Percentiles rank a stretch among this genome's conserved stretches.
These are phyloP conservation scores for Tetragnatha versicolor DNA, from an alignment of 1,140 invertebrate genomes.

Conservation along the genomic window DNA sequence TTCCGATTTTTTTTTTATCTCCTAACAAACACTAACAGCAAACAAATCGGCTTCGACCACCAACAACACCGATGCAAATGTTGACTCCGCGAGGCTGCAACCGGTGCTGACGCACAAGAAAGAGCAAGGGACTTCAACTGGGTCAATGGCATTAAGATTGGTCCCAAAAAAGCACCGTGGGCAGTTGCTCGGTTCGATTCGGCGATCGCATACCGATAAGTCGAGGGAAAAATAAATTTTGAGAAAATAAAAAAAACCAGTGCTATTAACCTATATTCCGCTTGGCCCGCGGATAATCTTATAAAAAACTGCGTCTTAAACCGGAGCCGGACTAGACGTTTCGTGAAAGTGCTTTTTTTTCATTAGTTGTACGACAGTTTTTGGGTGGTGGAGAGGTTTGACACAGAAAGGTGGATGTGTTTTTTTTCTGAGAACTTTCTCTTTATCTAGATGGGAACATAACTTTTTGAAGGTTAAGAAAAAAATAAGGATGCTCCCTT, in stretches of 20 bases:
- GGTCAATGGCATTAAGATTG: constrained; percentile 48
- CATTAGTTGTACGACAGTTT: not conserved
- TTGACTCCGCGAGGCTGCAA: too few relatives aligned
- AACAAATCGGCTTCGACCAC: too few relatives aligned
- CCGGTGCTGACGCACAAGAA: not conserved
- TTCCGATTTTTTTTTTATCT: too few relatives aligned
- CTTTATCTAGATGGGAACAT: too few relatives aligned
- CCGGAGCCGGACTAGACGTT: not conserved
- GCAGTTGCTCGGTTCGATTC: constrained; percentile 19
- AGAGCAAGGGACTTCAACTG: constrained; percentile 28
- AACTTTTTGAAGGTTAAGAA: too few relatives aligned
- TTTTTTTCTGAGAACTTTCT: too few relatives aligned
- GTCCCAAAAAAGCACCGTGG: constrained; percentile 27
- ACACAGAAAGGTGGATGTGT: too few relatives aligned
- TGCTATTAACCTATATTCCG: constrained; percentile 41
- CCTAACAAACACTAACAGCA: too few relatives aligned
- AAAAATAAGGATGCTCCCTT: too few relatives aligned
- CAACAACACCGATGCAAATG: too few relatives aligned
- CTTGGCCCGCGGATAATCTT: not conserved
- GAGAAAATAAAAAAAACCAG: constrained; percentile 10
- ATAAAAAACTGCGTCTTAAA: not conserved
- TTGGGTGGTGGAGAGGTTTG: too few relatives aligned
- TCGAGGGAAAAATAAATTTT: not conserved
- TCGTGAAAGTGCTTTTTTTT: constrained; percentile 26
- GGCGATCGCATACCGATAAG: constrained; percentile 41